A percentile compares a stretch with the other conserved stretches of the same genome.
phyloP scores from a whole-genome alignment of 37 sponge, comb jelly and placozoan genomes.

The Ephydatia muelleri region DNA sequence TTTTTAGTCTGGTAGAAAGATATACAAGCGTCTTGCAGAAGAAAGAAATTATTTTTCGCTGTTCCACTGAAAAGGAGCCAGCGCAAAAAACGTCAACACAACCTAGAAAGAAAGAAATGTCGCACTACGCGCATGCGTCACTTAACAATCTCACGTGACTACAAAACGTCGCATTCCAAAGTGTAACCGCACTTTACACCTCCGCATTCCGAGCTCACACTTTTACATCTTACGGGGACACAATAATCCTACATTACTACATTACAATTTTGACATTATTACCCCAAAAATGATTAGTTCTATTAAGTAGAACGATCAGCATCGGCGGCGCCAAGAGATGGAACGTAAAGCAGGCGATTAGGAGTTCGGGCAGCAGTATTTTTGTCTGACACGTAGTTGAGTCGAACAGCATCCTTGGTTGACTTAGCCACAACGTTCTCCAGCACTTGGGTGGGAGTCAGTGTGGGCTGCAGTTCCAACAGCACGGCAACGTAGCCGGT shows the following conservation, averaged over 20 bases:
- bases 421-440: conserved; percentile 42
- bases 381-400: not conserved
- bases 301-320: not conserved
- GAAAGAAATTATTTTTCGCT: conserved; percentile 55
- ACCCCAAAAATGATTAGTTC: not conserved
- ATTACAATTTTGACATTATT: not conserved
- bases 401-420: conserved; percentile 32
- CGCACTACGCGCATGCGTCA: conserved; percentile 39
- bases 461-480: conserved; percentile 16
- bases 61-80: conserved; percentile 29
- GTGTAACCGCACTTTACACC: not conserved
- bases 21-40: conserved; percentile 29
- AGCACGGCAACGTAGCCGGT: conserved; percentile 73
- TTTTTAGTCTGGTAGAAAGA: not conserved
- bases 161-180: not conserved
- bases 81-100: not conserved
- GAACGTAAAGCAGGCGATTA: conserved; percentile 68
- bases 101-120: not conserved
- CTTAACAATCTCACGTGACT: not conserved
- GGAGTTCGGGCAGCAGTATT: conserved; percentile 28
- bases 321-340: conserved; percentile 7
- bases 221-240: not conserved
- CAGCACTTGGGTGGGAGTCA: conserved; percentile 46
- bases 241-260: too few species aligned
- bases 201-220: not conserved